Evolutionary conservation across 2,797 vertebrate species (phyloP).

Genomic region (Xenentodon cancila): DNA sequence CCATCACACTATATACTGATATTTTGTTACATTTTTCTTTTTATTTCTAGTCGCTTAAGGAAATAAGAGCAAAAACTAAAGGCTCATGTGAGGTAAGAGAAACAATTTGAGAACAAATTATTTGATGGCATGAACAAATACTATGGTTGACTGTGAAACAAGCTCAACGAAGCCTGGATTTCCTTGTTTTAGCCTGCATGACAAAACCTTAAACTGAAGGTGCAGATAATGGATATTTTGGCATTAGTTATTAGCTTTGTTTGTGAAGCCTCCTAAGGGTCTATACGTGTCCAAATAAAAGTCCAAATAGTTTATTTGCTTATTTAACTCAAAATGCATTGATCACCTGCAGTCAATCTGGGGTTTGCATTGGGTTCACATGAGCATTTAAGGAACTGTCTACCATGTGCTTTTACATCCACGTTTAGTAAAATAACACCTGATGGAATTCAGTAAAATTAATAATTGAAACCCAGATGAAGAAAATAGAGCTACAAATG

Average conservation of each 20-base stretch:
- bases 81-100: conserved; percentile 86
- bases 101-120: not conserved
- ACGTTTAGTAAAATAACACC: too few species aligned
- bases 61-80: conserved; percentile 79
- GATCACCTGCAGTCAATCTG: too few species aligned
- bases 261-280: too few species aligned
- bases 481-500: too few species aligned
- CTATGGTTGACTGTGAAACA: not conserved
- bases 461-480: too few species aligned
- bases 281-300: too few species aligned
- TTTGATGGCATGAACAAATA: not conserved
- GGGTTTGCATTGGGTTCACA: too few species aligned
- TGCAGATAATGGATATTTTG: not conserved
- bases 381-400: too few species aligned
- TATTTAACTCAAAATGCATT: too few species aligned
- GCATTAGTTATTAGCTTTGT: not conserved
- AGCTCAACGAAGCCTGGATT: not conserved
- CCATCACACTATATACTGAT: not conserved
- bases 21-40: not conserved
- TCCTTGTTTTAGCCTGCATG: not conserved
- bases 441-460: too few species aligned
- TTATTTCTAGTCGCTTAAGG: conserved; percentile 85
- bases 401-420: too few species aligned
- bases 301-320: too few species aligned
- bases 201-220: not conserved